Conservation (phyloP, 2,888 invertebrate genomes). For the Drosophila cognata region DNA sequence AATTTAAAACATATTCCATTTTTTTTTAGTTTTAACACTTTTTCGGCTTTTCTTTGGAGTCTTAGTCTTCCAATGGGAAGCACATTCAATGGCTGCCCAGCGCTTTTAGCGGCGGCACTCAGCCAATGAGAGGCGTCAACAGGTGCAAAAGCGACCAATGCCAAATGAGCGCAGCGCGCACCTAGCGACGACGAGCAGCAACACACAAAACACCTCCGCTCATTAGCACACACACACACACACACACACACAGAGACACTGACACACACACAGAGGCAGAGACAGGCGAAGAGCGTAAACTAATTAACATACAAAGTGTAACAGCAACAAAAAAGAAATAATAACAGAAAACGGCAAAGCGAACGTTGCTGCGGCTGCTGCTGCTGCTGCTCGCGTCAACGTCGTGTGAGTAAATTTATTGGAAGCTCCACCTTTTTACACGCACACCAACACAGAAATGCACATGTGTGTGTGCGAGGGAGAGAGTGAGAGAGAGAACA, state of each 20-base stretch:
- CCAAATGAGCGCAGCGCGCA: constrained; percentile 54
- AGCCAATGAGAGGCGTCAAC: constrained; percentile 71
- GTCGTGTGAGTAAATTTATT: constrained; percentile 67
- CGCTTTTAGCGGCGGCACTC: constrained; percentile 33
- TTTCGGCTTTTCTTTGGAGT: not conserved
- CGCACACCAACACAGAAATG: constrained; percentile 49
- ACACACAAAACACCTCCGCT: constrained; percentile 62
- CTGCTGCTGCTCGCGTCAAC: constrained; percentile 34
- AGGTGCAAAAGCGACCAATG: constrained; percentile 71
- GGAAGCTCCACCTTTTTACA: constrained; percentile 79
- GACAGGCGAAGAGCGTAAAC: constrained; percentile 56
- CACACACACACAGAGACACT: constrained; percentile 28
- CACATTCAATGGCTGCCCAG: constrained; percentile 45
- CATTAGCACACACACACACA: constrained; percentile 68
- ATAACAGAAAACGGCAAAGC: constrained; percentile 42
- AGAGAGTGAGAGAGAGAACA: constrained; percentile 46
- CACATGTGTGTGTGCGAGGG: constrained; percentile 16
- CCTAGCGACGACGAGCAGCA: constrained; percentile 48
- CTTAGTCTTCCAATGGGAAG: constrained; percentile 1
- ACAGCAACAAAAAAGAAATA: constrained; percentile 43
- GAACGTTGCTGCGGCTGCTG: constrained; percentile 21
- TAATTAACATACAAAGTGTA: constrained; percentile 76
- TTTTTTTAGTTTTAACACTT: not conserved
- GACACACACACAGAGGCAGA: constrained; percentile 14
- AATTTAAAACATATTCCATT: not conserved